Conservation (phyloP, 2,888 invertebrate species). For the Bembecia ichneumoniformis region DNA sequence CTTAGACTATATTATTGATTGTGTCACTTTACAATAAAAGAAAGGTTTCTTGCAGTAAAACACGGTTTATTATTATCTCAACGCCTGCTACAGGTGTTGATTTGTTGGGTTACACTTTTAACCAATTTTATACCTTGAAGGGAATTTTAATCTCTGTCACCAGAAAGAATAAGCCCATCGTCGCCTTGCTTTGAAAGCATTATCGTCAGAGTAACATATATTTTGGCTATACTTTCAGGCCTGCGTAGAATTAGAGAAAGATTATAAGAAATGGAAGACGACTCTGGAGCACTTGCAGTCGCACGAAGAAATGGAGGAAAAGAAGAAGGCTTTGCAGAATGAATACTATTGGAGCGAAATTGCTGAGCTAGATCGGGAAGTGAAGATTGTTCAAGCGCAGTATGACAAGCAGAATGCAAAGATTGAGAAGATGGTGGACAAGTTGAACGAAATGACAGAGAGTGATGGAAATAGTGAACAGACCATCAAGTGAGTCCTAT, state of each 20-base stretch:
- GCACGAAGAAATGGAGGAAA: conserved; percentile 61
- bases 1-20: too few relatives aligned
- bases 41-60: too few relatives aligned
- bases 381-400: conserved; percentile 44
- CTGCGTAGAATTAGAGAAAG: conserved; percentile 47
- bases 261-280: conserved; percentile 65
- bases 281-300: conserved; percentile 71
- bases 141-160: too few relatives aligned
- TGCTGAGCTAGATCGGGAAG: conserved; percentile 40
- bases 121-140: too few relatives aligned
- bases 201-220: background rate
- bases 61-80: too few relatives aligned
- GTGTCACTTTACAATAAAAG: too few relatives aligned
- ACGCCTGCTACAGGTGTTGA: too few relatives aligned
- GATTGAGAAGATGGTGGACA: conserved; percentile 44
- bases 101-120: too few relatives aligned
- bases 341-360: conserved; percentile 73
- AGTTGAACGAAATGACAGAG: conserved; percentile 41
- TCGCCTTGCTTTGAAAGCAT: too few relatives aligned
- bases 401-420: conserved; percentile 54
- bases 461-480: conserved; percentile 41
- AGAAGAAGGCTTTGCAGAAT: conserved; percentile 60
- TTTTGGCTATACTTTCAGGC: conserved; percentile 25
- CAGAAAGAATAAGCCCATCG: too few relatives aligned
- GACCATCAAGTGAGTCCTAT: conserved; percentile 51